Conservation (phyloP, 64 coral and sea anemone species). For the Trachythela sp. region DNA sequence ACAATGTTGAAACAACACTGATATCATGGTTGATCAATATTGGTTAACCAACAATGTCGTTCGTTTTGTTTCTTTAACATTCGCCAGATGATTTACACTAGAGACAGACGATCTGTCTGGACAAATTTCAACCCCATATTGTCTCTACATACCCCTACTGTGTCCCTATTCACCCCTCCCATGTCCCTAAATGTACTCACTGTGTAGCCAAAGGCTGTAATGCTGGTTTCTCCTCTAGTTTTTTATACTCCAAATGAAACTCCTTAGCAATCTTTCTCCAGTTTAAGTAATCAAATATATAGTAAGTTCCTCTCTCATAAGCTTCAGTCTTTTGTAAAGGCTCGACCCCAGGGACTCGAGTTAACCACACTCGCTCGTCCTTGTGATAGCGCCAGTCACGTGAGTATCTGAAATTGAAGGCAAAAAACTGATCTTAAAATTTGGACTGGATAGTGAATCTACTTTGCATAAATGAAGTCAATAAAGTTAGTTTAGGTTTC, state of each 20-base stretch:
- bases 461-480: no score
- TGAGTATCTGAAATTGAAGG: conserved; percentile 52
- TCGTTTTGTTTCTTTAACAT: no score
- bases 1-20: no score
- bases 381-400: conserved; percentile 98
- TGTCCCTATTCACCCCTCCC: no score
- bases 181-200: neutral
- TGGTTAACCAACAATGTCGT: no score
- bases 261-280: conserved; percentile 93
- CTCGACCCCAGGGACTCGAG: conserved; percentile 84
- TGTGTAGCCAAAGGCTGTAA: conserved; percentile 62
- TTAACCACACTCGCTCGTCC: conserved; percentile 91
- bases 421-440: neutral
- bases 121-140: no score
- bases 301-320: conserved; percentile 89
- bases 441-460: no score
- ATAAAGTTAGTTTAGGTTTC: no score
- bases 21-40: no score
- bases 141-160: no score
- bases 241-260: conserved; percentile 92
- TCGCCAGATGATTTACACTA: no score
- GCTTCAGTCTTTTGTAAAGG: conserved; percentile 76
- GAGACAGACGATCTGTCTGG: no score
- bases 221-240: conserved; percentile 89
- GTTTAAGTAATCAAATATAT: conserved; percentile 87